Evolutionary conservation across 2,797 vertebrate genomes (phyloP), one percentile per base, ranked within the genome.

Genomic region (Molothrus aeneus): DNA sequence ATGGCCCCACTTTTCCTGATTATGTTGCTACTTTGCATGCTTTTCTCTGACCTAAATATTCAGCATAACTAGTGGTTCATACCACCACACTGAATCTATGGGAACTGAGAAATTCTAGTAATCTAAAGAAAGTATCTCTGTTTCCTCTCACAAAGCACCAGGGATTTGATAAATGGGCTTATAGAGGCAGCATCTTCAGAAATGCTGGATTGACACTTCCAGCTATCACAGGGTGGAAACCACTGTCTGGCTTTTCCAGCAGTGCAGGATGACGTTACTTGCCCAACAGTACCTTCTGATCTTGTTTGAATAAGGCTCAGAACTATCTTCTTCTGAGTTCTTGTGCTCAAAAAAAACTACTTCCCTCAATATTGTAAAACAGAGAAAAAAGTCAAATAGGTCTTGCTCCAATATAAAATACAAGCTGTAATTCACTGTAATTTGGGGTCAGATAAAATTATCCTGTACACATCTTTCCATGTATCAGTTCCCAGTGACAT

Each of bases 31-130:
- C 43, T 83, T 80, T 66, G 56, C 34, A 26, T 59, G 70, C 59
- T 77, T 94, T 64, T 81, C 60, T 81, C 63, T 94, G 92, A 86
- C 71, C 80, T 79, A 87, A 86, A 79, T 92, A 86, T 47, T 88
- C 86, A 54, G 38, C 31, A 2, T 17, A 81, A 77, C 2, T 3
- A 47, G 57, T 54, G 77, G 74, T 36, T 90, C 70, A 20, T 13
- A 9, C 4, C 17, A 26, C 26, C 42, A 38, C 64, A 11, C 32
- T 28, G 71, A 20, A 64, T 72, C 78, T 60, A 2, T 12, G 71
- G 73, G 69, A 82, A 51, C 51, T 32, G 80, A 70, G 87, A 87
- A 60, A 56, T 63, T 70, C 70, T 45, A n/a, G 36, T 36, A 50
- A 47, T 38, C 21, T 45, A 7, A 81, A 66, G 40, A 32, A 72